Evolutionary conservation across 2,113 vertebrate genomes (phyloP), one percentile per base, ranked within the genome.

Genomic region (Taxidea taxus): DNA sequence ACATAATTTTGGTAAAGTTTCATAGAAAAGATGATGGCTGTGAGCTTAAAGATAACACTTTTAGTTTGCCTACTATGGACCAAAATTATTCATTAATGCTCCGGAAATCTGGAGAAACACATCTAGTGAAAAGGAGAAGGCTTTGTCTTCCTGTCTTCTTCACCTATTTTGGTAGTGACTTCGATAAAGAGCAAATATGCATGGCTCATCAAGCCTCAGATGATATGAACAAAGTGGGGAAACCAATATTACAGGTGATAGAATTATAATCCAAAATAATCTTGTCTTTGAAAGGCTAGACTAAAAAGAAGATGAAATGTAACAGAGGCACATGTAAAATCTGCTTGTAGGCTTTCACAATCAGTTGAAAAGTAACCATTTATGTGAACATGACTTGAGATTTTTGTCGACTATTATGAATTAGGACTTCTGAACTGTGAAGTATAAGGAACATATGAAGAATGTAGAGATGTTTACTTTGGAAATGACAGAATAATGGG

Each of bases 41-140:
- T 44, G 56, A 87, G 21, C 39, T 68, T 90, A 83, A 82, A 44
- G 12, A 14, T 66, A 75, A 58, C 13, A 31, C 37, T 90, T 21
- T 62, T 77, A 81, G 74, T 68, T 70, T 93, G 82, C n/a, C 49
- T 87, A 82, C 16, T 27, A 49, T 31, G 27, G 7, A 74, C 25
- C 37, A 72, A 89, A 92, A 87, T n/a, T 82, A 81, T 87, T 95
- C 90, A 95, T 90, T 39, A 95, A 60, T 60, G 29, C 23, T 15
- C 42, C 68, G 44, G 91, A 93, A 83, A 66, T 68, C 56, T 68
- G 18, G 72, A 77, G 64, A 60, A 78, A 83, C 29, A 25, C 25
- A 23, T 58, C 23, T 39, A 49, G 56, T 75, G 82, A 68, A 93
- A 93, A 88, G 27, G 75, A 83, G 68, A 37, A 47, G 42, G 2